Base-by-base conservation (phyloP, 2,113 vertebrate species). In the Plotosus lineatus region DNA sequence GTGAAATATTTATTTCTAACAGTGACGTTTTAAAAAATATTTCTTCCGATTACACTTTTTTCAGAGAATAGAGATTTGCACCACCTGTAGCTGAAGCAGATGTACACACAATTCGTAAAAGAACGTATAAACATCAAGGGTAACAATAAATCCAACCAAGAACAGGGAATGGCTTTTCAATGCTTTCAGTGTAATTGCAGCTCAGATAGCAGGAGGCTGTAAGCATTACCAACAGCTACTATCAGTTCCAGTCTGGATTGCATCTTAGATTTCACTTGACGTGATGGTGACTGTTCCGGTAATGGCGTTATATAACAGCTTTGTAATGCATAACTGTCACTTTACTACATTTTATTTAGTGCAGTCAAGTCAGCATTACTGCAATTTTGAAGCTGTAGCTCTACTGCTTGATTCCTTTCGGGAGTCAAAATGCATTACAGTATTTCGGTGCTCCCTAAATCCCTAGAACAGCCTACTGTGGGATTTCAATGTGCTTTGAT, bases 131-230 rank as follows among this genome's bases (percentile, higher is more conserved):
- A 46, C 69, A 50, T 50, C 31, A 33, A 51, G 28, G 46, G 46
- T 21, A 44, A 50, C 21, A 50, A 50, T 31, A 50, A 50, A 48
- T 48, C 26, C 1, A 26, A 19, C 44, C 1, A 44, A 17, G 7
- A 33, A 72, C 26, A 26, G 15, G 15, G 26, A 19, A 72, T 8
- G 26, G 44, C 44, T 72, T 9, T 28, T 33, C 46, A 17, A 11
- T 48, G 44, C 44, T 72, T 72, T 50, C 28, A 50, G 0, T 50
- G 26, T 72, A 72, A 72, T 50, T 72, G 68, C 15, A 72, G 26
- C 28, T 69, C 40, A 46, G 63, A 12, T n/a, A 69, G 40, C 66
- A 46, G 66, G 31, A 15, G 14, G 26, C 42, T 71, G 6, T 71
- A 46, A 71, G 48, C 40, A 69, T 26, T 44, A 46, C 42, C 8